Base-by-base conservation (phyloP, 2,113 vertebrate species). In the Microcebus tavaratra region DNA sequence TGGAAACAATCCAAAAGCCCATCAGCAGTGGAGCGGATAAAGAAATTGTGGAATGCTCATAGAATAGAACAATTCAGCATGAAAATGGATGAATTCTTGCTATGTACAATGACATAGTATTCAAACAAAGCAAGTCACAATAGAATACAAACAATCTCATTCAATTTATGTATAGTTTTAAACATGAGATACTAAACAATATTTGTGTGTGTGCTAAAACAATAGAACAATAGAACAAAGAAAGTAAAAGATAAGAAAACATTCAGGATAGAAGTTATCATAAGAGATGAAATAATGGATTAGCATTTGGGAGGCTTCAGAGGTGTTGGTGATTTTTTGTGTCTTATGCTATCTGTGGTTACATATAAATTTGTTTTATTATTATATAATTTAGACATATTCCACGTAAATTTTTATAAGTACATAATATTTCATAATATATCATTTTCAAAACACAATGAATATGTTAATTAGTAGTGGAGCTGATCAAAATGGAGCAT, bases 61-160 rank as follows among this genome's bases (percentile, higher is more conserved):
- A 78, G 73, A 91, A 72, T 42, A 20, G n/a, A 92, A 57, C 48
- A 94, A 59, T 85, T 63, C 20, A 87, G 42, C 25, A 29, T 84
- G 67, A 95, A 82, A 92, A 83, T 14, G 34, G 92, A 89, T 70
- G 27, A 90, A 96, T 94, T 94, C 61, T 87, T 96, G 18, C 25
- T 67, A 79, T 31, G 1, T 87, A 67, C 31, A 87, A 82, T 15
- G 67, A 87, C 8, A 67, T 45, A 53, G 45, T 75, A 90, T 45
- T 68, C 59, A 86, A 94, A 83, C 18, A 88, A 93, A 91, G 70
- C 13, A 83, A 96, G 42, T 42, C 53, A 83, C 25, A 25, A 82
- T 81, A 91, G 57, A 88, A 55, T 27, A 70, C 36, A 36, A 42
- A 70, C 31, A 39, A 45, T 86, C 61, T 94, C 70, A 84, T 61